Conservation (phyloP, 2,113 vertebrate genomes). For the Amblyopsis rosae region DNA sequence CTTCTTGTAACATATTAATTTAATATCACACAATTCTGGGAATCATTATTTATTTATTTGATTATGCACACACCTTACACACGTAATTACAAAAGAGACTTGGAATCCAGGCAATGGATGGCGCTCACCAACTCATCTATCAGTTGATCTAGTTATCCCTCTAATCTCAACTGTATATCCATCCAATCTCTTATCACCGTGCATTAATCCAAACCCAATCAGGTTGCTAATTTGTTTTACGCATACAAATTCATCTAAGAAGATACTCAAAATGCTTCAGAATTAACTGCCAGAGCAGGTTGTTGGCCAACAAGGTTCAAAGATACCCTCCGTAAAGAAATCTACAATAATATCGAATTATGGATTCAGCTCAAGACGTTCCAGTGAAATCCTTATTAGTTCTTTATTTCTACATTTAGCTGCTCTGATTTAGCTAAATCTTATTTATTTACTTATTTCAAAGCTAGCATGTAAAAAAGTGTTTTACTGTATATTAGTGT, state of each 20-base stretch:
- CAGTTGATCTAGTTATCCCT: conserved; percentile 68
- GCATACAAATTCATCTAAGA: conserved; percentile 51
- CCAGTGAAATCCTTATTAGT: conserved; percentile 1
- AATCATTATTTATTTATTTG: conserved; percentile 70
- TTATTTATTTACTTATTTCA: too few relatives aligned
- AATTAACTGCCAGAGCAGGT: conserved; percentile 58
- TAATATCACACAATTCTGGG: conserved; percentile 72
- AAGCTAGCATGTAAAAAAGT: neutral
- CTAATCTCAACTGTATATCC: conserved; percentile 70
- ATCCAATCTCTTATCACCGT: conserved; percentile 64
- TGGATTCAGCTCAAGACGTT: conserved; percentile 60
- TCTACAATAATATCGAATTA: conserved; percentile 14
- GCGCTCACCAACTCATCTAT: conserved; percentile 55
- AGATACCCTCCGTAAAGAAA: conserved; percentile 13
- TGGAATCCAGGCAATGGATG: conserved; percentile 51
- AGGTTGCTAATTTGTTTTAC: conserved; percentile 68
- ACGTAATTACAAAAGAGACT: conserved; percentile 75
- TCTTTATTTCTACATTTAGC: too few relatives aligned
- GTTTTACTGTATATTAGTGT: neutral
- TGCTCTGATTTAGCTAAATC: too few relatives aligned
- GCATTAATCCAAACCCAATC: conserved; percentile 69
- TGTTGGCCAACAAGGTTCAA: conserved; percentile 43
- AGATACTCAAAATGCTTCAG: conserved; percentile 35
- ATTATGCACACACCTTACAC: conserved; percentile 71
- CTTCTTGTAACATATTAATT: conserved; percentile 76